Evolutionary conservation across 2,888 invertebrate genomes (phyloP), one percentile per base, ranked within the genome.

Genomic region (Tineola bisselliella): DNA sequence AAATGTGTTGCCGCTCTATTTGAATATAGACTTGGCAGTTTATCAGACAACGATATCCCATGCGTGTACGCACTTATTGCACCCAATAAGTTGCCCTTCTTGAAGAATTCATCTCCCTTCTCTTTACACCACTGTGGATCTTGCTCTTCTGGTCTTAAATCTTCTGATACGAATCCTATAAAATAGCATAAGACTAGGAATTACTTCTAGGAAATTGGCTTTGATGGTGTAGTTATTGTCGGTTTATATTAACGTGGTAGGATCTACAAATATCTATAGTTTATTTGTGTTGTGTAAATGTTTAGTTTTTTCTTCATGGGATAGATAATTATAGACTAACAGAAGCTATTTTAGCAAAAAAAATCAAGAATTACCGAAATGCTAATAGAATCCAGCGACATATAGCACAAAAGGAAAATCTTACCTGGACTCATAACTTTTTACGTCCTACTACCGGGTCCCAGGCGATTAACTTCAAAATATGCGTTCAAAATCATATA

Each of bases 51-150:
- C 65, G 91, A 89, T 62, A 95, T 91, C 0, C 93, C 95, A 71
- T 93, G 93, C 31, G 90, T 89, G 71, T 93, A 95, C 8, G 94
- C 95, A 71, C 93, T 95, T 59, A 95, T 87, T 0, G 95, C 95
- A 1, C 92, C 94, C 62, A 93, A 82, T 72, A 91, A 93, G 78
- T 95, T 94, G 30, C 91, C 91, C 63, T 83, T 88, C 64, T 90
- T 89, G 75, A 93, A 91, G 76, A 95, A 94, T 63, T 92, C 90
- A 71, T 93, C 91, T 58, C 94, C 95, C 78, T 95, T 95, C 63
- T 91, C 91, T 70, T 93, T 91, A 62, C 95, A 89, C 91, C 93
- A 95, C 63, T 91, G 89, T 0, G 95, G 94, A 77, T 95, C 93
- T 66, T 91, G 91, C 76, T 96, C 95, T 71, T 95, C 94, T 0